Evolutionary conservation across 1,140 invertebrate species (phyloP), one percentile per base, ranked within the genome.

Genomic region (Philotrypesis tridentata): DNA sequence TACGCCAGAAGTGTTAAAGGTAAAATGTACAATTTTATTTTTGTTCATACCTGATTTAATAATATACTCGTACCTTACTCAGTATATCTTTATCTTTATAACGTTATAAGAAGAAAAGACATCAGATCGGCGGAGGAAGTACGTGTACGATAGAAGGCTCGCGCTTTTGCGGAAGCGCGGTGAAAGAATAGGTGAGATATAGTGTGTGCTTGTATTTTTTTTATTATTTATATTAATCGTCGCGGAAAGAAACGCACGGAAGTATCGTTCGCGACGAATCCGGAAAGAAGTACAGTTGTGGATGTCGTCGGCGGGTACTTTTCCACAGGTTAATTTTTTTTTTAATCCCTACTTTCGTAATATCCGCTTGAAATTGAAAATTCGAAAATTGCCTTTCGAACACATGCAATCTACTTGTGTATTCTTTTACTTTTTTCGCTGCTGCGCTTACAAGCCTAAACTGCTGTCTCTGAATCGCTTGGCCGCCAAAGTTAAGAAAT

Each of bases 11-110:
- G 21, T 78, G 2, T 73, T 29, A 72, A n/a, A 48, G 80, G 73
- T 82, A 82, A 82, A 82, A 82, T 82, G 27, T 77, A 77, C 37
- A 70, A 76, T 8, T 61, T 75, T 60, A 17, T 7, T 72, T 68
- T 37, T 37, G 9, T 31, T 33, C 31, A 1, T 76, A 40, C 31
- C 55, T 14, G 33, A 76, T 75, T 55, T 70, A 48, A 31, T 70
- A 25, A 37, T 55, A 33, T 70, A 70, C 29, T 73, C 17, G 21
- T 27, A 61, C 61, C 48, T 73, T 43, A 43, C 7, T 73, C 25
- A 55, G 33, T 73, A 48, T 75, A 43, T 6, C 29, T 65, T 68
- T 73, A 60, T 33, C 40, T 74, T 23, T 40, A 25, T 63, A 73
- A 74, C 12, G 3, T 43, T 70, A 67, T 82, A 27, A 60, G 25